A percentile compares a stretch with the other conserved stretches of the same genome.
Conservation (phyloP, 2,113 vertebrate genomes). For the Tachysurus vachellii region DNA sequence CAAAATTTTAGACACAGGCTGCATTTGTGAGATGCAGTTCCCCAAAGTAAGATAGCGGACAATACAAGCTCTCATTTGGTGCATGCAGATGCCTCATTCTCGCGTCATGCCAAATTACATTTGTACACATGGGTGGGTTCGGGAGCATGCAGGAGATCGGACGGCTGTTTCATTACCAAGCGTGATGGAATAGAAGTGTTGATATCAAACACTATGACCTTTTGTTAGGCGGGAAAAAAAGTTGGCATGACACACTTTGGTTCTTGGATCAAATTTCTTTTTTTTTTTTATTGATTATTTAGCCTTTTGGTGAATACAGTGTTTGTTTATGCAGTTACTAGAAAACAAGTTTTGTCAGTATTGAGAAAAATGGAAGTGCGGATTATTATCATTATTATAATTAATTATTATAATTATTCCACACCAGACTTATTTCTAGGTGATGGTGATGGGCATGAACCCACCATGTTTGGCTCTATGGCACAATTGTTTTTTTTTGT, state of each 20-base stretch:
- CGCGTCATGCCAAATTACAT: slow-evolving; percentile 40
- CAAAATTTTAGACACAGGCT: background rate
- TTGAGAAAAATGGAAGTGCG: background rate
- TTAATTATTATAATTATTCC: background rate
- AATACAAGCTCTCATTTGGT: slow-evolving; percentile 1
- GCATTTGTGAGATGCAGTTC: background rate
- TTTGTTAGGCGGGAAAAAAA: background rate
- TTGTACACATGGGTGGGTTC: slow-evolving; percentile 46
- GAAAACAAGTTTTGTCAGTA: background rate
- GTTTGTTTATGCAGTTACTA: background rate
- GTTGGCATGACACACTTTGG: slow-evolving; percentile 18
- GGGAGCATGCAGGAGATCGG: slow-evolving; percentile 23
- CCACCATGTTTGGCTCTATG: background rate
- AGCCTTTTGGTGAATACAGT: background rate
- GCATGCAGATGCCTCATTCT: slow-evolving; percentile 32
- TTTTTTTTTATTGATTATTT: background rate
- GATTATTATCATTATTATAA: background rate
- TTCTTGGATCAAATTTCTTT: slow-evolving; percentile 15
- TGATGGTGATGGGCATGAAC: background rate
- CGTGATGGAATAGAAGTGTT: slow-evolving; percentile 41
- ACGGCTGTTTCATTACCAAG: slow-evolving; percentile 31
- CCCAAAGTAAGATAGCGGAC: background rate
- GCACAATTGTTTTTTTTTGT: background rate
- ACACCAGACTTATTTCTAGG: background rate
- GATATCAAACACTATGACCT: slow-evolving; percentile 36